A percentile compares a stretch with the other conserved stretches of the same genome.
phyloP scores from a whole-genome alignment of 2,113 vertebrate genomes.

The Orthochromis malagaraziensis region DNA sequence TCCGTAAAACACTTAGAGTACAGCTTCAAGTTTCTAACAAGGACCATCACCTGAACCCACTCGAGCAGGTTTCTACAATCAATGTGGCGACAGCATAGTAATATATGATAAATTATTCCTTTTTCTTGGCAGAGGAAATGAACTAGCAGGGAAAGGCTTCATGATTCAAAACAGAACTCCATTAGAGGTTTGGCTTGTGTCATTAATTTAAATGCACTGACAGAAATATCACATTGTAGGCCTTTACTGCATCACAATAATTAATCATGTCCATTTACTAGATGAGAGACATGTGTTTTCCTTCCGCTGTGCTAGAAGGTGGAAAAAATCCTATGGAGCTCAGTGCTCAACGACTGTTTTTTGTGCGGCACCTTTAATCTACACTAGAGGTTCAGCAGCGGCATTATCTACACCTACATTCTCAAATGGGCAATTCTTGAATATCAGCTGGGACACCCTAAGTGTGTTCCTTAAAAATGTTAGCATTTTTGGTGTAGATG shows the following conservation, averaged over 20 bases:
- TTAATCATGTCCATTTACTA: neutral
- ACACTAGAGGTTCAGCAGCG: neutral
- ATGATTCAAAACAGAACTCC: slow-evolving; percentile 19
- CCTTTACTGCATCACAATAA: neutral
- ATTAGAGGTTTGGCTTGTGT: slow-evolving; percentile 4
- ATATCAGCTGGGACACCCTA: neutral
- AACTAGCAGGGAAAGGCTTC: slow-evolving; percentile 5
- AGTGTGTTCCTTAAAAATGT: neutral
- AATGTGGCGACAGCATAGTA: slow-evolving; percentile 20
- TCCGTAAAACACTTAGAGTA: slow-evolving; percentile 36
- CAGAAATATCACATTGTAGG: neutral
- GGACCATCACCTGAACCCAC: slow-evolving; percentile 51
- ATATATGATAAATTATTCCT: slow-evolving; percentile 44
- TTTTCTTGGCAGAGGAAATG: slow-evolving; percentile 19
- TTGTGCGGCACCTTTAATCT: neutral
- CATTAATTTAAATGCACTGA: neutral
- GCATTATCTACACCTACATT: neutral
- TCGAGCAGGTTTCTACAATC: slow-evolving; percentile 27
- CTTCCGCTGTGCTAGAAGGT: neutral
- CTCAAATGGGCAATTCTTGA: neutral
- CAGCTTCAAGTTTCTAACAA: slow-evolving; percentile 53
- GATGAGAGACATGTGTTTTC: neutral
- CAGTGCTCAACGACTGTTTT: neutral
- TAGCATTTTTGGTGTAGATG: neutral
- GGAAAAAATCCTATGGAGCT: neutral